Evolutionary conservation across 2,888 invertebrate genomes (phyloP), one percentile per base, ranked within the genome.

Genomic region (Drosophila yooni): DNA sequence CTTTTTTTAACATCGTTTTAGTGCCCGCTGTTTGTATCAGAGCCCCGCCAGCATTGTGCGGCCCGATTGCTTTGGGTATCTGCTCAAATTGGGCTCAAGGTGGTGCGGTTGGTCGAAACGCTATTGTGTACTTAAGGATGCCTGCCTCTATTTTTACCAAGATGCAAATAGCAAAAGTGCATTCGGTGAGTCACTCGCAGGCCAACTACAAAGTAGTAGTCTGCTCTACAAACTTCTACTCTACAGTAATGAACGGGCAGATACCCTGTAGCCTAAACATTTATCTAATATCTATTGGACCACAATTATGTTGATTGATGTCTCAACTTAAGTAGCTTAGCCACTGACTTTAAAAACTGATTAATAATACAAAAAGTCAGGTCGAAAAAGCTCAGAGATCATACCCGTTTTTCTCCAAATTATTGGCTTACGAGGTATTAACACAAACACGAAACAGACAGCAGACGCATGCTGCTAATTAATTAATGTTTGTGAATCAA

Each of bases 91-190:
- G 77, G 96, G 96, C 59, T 96, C 96, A 70, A 96, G 96, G 88
- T 97, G 97, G 94, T 96, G 97, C 91, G 96, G 97, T 27, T 99
- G 98, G 98, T 96, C 96, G 73, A 96, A 97, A 90, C 95, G 98
- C 61, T 99, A 98, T 94, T 98, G 98, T 94, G 97, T 99, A 40
- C 95, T 99, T 53, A 99, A 98, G 93, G 98, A 98, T 92, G 99
- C 98, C 51, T 98, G 98, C 85, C 95, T 99, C 31, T 99, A 98
- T 94, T 98, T 98, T 93, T 99, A 98, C 94, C 96, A 96, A 82
- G 98, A 98, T 92, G 96, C 96, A 5, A 97, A 96, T 91, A 96
- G 98, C 87, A 97, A 96, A 92, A 96, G 95, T 92, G 98, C 98
- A 78, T 96, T 98, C 93, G 98, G 98, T 94, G 92, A 84, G 71